Percentiles rank a stretch among this genome's conserved stretches.
phyloP scores from a whole-genome alignment of 2,113 vertebrate genomes.

The Alaudala cheleensis region DNA sequence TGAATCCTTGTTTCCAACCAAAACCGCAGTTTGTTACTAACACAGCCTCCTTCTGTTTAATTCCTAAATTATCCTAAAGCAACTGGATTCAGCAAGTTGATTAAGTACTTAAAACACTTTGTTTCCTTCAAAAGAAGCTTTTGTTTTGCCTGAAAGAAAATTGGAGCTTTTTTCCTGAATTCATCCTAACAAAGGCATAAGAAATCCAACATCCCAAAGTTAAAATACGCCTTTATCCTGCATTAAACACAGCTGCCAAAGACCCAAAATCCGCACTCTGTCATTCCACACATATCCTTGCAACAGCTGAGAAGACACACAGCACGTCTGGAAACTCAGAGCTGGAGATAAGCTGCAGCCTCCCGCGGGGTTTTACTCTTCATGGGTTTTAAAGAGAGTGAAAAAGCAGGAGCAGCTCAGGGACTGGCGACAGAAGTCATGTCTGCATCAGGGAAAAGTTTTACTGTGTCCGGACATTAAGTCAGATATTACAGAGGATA shows the following conservation, averaged over 20 bases:
- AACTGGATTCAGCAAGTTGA: background rate
- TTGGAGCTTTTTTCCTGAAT: background rate
- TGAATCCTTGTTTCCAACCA: background rate
- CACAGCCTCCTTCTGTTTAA: slow-evolving; percentile 1
- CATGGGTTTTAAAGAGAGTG: background rate
- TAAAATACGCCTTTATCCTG: slow-evolving; percentile 80
- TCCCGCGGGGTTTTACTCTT: slow-evolving; percentile 13
- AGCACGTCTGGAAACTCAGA: background rate
- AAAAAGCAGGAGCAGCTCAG: background rate
- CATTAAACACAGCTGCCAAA: slow-evolving; percentile 81
- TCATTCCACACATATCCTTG: slow-evolving; percentile 76
- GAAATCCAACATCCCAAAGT: slow-evolving; percentile 51
- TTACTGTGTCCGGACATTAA: background rate
- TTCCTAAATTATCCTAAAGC: background rate
- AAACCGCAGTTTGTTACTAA: background rate
- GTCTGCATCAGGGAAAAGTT: background rate
- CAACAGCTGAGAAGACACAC: slow-evolving; percentile 86
- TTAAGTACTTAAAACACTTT: slow-evolving; percentile 1
- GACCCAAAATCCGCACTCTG: slow-evolving; percentile 73
- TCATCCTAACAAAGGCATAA: background rate
- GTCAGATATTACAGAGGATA: background rate
- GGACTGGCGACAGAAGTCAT: background rate
- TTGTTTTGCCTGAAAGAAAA: slow-evolving; percentile 7
- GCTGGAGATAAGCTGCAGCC: slow-evolving; percentile 41
- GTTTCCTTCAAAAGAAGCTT: slow-evolving; percentile 22